phyloP scores from a whole-genome alignment of 92 coral and sea anemone species.

The Phymanthus crucifer region DNA sequence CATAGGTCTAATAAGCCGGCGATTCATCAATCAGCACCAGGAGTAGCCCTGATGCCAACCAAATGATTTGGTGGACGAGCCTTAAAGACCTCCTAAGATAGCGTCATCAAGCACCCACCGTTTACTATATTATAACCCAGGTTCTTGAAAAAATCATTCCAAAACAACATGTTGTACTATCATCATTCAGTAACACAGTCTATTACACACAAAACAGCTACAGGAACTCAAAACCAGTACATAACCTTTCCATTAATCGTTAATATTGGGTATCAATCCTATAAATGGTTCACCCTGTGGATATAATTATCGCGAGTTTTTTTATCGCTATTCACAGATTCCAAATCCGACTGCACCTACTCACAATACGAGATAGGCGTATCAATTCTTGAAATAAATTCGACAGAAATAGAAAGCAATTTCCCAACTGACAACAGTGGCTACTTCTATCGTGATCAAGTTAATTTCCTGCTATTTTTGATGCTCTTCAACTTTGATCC shows the following conservation, averaged over 20 bases:
- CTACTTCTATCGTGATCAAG: slow-evolving; percentile 1
- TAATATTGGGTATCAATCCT: neutral
- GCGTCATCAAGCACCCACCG: no score
- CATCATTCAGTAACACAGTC: no score
- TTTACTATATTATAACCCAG: no score
- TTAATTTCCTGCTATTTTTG: slow-evolving; percentile 10
- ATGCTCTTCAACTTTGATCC: slow-evolving; percentile 3
- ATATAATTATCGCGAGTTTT: neutral
- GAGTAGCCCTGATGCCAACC: no score
- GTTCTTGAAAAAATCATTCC: no score
- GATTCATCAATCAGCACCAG: no score
- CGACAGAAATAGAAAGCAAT: slow-evolving; percentile 5
- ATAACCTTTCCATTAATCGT: neutral
- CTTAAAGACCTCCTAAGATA: no score
- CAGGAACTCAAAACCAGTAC: neutral
- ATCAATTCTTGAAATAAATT: neutral
- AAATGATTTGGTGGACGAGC: no score
- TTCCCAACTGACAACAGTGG: neutral
- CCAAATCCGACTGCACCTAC: slow-evolving; percentile 1
- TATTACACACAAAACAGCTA: no score
- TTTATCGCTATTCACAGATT: neutral
- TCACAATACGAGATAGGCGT: neutral
- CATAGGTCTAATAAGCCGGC: no score
- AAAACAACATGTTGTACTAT: no score
- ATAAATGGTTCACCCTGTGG: neutral